A percentile compares a stretch with the other conserved stretches of the same genome.
phyloP scores from a whole-genome alignment of 2,797 vertebrate genomes.

The Limosa lapponica region DNA sequence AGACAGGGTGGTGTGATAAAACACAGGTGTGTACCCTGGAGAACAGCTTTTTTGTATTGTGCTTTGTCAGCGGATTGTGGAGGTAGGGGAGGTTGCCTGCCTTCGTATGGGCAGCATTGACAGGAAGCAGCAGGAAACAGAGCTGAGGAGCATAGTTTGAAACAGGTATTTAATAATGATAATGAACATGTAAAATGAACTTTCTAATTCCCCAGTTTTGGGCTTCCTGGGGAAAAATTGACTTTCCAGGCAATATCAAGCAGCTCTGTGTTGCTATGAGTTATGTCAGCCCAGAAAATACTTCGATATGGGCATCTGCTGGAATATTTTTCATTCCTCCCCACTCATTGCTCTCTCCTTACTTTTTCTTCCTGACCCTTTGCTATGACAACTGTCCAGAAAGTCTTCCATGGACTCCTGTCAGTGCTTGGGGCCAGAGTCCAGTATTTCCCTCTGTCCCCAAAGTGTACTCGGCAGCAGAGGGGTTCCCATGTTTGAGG shows the following conservation, averaged over 20 bases:
- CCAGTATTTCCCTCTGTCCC: neutral
- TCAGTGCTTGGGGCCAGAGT: neutral
- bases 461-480: neutral
- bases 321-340: neutral
- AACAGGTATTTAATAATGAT: neutral
- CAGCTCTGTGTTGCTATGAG: neutral
- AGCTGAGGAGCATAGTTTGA: neutral
- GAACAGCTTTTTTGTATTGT: neutral
- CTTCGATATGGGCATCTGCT: neutral
- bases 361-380: neutral
- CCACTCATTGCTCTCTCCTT: neutral
- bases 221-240: neutral
- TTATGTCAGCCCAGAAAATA: neutral
- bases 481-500: neutral
- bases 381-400: neutral
- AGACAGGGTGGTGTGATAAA: neutral
- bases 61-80: neutral
- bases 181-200: neutral
- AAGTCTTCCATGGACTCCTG: neutral
- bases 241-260: neutral
- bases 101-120: neutral
- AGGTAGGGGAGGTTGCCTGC: neutral
- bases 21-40: slow-evolving; percentile 42
- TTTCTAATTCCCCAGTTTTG: neutral
- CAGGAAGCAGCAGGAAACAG: neutral